Evolutionary conservation across 2,888 invertebrate genomes (phyloP).

Genomic region (Leptopilina syphax): DNA sequence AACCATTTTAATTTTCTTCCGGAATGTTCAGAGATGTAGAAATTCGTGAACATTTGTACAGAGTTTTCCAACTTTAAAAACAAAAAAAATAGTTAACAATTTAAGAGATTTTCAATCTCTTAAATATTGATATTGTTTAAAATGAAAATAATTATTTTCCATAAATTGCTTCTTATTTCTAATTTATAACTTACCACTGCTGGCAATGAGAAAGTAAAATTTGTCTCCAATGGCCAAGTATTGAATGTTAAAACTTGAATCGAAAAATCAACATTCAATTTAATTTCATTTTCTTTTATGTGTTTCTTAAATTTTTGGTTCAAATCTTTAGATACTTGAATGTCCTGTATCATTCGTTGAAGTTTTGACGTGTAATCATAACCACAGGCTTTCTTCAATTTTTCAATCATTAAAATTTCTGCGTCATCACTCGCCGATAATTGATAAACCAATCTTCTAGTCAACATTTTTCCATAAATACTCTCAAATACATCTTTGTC

Average conservation of each 20-base stretch:
- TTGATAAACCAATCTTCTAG: slow-evolving; percentile 97
- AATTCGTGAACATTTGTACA: slow-evolving; percentile 95
- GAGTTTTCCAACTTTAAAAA: slow-evolving; percentile 90
- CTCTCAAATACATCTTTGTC: slow-evolving; percentile 99
- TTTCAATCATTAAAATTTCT: slow-evolving; percentile 99
- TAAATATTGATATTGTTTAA: background rate
- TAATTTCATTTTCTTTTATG: slow-evolving; percentile 82
- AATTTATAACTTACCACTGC: slow-evolving; percentile 83
- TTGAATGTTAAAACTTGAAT: slow-evolving; percentile 98
- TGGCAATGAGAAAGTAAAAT: slow-evolving; percentile 94
- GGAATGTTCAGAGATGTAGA: slow-evolving; percentile 97
- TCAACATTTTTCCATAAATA: slow-evolving; percentile 99
- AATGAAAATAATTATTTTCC: slow-evolving; percentile 27
- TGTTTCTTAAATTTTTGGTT: slow-evolving; percentile 96
- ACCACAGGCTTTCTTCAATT: slow-evolving; percentile 98
- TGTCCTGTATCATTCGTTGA: slow-evolving; percentile 99
- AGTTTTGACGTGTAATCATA: slow-evolving; percentile 99
- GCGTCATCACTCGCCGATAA: slow-evolving; percentile 99
- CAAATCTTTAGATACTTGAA: slow-evolving; percentile 97
- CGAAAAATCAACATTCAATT: slow-evolving; percentile 95
- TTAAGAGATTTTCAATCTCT: slow-evolving; percentile 36
- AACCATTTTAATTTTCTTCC: slow-evolving; percentile 99
- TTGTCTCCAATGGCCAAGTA: slow-evolving; percentile 99
- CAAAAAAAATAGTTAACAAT: background rate
- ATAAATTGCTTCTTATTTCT: no score